Conservation (phyloP, 2,888 invertebrate genomes). For the Norana najaformis region DNA sequence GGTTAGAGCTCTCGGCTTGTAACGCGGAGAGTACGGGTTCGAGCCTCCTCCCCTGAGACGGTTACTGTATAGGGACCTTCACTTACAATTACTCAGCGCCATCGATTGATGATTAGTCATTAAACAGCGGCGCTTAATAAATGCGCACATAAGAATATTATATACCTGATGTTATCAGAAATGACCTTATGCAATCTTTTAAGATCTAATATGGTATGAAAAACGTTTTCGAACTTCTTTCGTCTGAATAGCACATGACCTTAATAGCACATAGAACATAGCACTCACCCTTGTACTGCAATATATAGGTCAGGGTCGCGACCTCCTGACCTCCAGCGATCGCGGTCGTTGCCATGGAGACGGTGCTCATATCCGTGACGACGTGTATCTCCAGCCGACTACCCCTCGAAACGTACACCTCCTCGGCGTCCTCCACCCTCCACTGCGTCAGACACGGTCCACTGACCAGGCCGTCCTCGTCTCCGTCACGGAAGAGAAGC, state of each 20-base stretch:
- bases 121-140: too few relatives aligned
- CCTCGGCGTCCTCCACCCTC: neutral
- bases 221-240: neutral
- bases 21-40: too few relatives aligned
- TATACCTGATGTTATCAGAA: neutral
- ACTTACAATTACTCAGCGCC: too few relatives aligned
- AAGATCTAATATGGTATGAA: neutral
- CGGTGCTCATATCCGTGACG: neutral
- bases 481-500: neutral
- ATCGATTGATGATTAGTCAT: too few relatives aligned
- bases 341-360: neutral
- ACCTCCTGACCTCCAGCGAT: neutral
- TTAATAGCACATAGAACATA: neutral
- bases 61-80: too few relatives aligned
- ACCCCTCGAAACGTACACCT: conserved; percentile 5
- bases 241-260: neutral
- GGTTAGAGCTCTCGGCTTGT: too few relatives aligned
- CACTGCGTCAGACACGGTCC: neutral
- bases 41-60: too few relatives aligned
- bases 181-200: neutral
- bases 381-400: neutral
- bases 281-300: conserved; percentile 16
- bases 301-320: neutral
- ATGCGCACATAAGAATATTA: too few relatives aligned
- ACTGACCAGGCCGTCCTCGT: neutral